A percentile compares a stretch with the other conserved stretches of the same genome.
Evolutionary conservation across 1,140 invertebrate genomes (phyloP).

Genomic region (Trichomalopsis sarcophagae): DNA sequence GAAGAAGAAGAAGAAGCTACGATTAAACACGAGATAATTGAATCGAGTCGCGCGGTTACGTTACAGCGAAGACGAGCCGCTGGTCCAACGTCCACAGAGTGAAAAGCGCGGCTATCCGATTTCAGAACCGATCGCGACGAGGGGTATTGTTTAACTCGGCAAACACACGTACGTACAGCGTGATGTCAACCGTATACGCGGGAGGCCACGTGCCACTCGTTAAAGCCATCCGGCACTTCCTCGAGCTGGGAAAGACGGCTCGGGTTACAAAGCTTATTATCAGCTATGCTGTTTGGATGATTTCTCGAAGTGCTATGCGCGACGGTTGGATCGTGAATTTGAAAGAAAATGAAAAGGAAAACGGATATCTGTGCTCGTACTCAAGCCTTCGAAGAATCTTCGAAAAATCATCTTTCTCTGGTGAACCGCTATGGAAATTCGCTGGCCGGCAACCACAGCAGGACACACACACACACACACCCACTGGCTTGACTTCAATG

Average conservation of each 20-base stretch:
- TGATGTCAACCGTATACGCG: background rate
- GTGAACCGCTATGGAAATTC: no score
- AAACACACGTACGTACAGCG: background rate
- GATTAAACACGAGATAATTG: background rate
- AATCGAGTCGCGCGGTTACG: background rate
- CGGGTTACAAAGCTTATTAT: background rate
- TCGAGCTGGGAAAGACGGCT: background rate
- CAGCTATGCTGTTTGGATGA: no score
- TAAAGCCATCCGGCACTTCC: background rate
- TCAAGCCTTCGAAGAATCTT: no score
- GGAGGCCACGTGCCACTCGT: slow-evolving; percentile 5
- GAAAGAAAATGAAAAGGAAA: no score
- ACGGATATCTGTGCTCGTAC: no score
- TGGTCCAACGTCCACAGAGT: no score
- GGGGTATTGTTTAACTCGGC: background rate
- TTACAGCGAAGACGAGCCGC: background rate
- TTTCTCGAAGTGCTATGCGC: background rate
- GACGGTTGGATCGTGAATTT: background rate
- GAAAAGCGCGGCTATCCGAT: background rate
- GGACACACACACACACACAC: no score
- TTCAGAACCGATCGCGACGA: background rate
- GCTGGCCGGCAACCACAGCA: no score
- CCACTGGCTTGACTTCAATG: no score
- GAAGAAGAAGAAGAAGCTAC: no score
- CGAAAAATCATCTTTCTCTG: no score